These are phyloP conservation scores for Sesia bembeciformis DNA, from an alignment of 2,888 invertebrate species.

Conservation along the genomic window DNA sequence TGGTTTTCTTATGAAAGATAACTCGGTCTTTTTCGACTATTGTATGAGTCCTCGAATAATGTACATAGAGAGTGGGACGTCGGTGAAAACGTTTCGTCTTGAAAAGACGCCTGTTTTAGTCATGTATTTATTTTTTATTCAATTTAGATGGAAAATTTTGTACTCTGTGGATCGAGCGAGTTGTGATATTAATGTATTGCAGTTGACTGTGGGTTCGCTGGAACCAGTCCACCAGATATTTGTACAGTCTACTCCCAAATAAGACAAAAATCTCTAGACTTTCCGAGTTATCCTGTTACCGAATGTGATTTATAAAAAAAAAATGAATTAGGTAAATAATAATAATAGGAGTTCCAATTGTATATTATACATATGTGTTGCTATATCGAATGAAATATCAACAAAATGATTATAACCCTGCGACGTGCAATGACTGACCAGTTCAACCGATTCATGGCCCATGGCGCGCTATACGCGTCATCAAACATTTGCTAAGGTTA, in stretches of 20 bases:
- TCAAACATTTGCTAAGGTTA: too few relatives aligned
- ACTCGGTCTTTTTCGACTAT: too few relatives aligned
- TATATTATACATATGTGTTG: slow-evolving; percentile 67
- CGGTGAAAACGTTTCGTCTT: neutral
- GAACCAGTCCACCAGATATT: slow-evolving; percentile 14
- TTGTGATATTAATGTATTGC: slow-evolving; percentile 13
- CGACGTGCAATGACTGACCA: too few relatives aligned
- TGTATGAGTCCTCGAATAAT: slow-evolving; percentile 35
- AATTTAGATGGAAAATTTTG: slow-evolving; percentile 20
- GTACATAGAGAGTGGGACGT: slow-evolving; percentile 26
- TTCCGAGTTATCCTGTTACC: slow-evolving; percentile 64
- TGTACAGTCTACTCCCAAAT: slow-evolving; percentile 13
- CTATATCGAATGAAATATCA: slow-evolving; percentile 28
- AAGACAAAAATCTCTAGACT: slow-evolving; percentile 38
- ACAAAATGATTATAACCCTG: slow-evolving; percentile 2
- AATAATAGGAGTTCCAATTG: slow-evolving; percentile 74
- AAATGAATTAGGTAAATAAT: slow-evolving; percentile 66
- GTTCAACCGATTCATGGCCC: too few relatives aligned
- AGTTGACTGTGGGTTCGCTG: too few relatives aligned
- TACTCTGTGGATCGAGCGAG: slow-evolving; percentile 17
- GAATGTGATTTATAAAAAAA: slow-evolving; percentile 63
- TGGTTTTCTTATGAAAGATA: too few relatives aligned
- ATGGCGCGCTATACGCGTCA: too few relatives aligned
- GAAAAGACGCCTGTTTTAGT: slow-evolving; percentile 21
- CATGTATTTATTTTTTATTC: slow-evolving; percentile 35